These are phyloP conservation scores for Bombus consobrinus DNA, from an alignment of 1,140 invertebrate species.

Conservation along the genomic window DNA sequence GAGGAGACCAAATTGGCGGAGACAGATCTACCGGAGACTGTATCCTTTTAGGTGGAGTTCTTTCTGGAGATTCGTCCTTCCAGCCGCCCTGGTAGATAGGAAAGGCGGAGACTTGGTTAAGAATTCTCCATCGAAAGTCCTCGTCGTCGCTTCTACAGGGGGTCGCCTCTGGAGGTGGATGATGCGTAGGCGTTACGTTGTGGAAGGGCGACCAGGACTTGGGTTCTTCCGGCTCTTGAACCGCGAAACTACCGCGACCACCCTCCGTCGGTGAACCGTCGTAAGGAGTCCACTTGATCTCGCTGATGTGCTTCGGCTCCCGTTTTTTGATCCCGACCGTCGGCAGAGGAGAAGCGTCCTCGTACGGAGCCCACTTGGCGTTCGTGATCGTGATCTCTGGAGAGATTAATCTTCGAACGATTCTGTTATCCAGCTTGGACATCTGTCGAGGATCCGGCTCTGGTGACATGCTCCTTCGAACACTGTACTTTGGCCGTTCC, in stretches of 20 bases:
- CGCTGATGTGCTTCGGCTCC: conserved; percentile 76
- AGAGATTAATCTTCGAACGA: conserved; percentile 76
- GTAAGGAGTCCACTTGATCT: conserved; percentile 79
- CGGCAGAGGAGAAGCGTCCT: conserved; percentile 79
- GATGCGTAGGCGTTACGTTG: conserved; percentile 77
- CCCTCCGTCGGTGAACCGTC: conserved; percentile 70
- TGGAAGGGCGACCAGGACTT: conserved; percentile 68
- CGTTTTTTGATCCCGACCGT: conserved; percentile 77
- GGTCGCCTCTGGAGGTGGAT: conserved; percentile 72
- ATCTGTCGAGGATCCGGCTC: conserved; percentile 79
- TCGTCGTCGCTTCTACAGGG: conserved; percentile 71
- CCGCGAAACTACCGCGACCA: conserved; percentile 45
- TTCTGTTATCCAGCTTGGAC: conserved; percentile 72
- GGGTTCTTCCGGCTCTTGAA: conserved; percentile 61
- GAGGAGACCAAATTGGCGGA: conserved; percentile 75
- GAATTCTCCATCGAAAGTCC: conserved; percentile 75
- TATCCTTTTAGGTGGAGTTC: conserved; percentile 64
- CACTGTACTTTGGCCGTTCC: conserved; percentile 79
- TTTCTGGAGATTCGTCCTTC: conserved; percentile 79
- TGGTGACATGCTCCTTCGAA: conserved; percentile 79
- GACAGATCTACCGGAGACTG: conserved; percentile 63
- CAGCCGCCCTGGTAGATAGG: conserved; percentile 81
- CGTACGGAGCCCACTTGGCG: conserved; percentile 80
- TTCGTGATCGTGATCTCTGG: conserved; percentile 76
- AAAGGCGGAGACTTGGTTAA: conserved; percentile 79